A percentile compares a stretch with the other conserved stretches of the same genome.
Evolutionary conservation across 64 coral and sea anemone genomes (phyloP).

Genomic region (Astreopora myriophthalma): DNA sequence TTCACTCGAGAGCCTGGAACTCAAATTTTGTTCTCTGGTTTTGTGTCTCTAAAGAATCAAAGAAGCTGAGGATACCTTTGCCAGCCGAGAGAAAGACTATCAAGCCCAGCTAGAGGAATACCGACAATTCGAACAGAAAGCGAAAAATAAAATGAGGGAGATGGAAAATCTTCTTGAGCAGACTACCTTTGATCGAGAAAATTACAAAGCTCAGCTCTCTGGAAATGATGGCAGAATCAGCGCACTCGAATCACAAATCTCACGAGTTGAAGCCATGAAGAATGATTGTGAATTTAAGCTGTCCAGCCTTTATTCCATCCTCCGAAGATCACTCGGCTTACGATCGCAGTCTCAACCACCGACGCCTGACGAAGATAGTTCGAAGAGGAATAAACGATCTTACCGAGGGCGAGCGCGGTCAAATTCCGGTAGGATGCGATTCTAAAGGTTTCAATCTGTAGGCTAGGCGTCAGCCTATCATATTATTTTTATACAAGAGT

Average conservation of each 20-base stretch:
- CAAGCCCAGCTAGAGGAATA: slow-evolving; percentile 69
- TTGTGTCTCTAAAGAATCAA: slow-evolving; percentile 56
- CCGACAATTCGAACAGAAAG: slow-evolving; percentile 81
- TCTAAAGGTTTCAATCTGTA: background rate
- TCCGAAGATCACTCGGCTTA: slow-evolving; percentile 79
- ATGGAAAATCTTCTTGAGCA: slow-evolving; percentile 76
- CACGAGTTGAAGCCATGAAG: slow-evolving; percentile 70
- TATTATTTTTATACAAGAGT: too few species aligned
- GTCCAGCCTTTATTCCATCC: slow-evolving; percentile 73
- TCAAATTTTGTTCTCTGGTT: background rate
- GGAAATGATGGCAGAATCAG: slow-evolving; percentile 85
- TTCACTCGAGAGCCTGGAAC: background rate
- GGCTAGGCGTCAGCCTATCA: too few species aligned
- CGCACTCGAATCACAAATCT: slow-evolving; percentile 83
- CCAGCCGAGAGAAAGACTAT: slow-evolving; percentile 81
- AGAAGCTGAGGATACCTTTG: slow-evolving; percentile 82
- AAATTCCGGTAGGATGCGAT: slow-evolving; percentile 18
- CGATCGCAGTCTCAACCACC: slow-evolving; percentile 34
- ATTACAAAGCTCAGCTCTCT: slow-evolving; percentile 91
- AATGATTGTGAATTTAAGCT: slow-evolving; percentile 80
- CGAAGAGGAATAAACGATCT: slow-evolving; percentile 67
- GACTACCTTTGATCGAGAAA: slow-evolving; percentile 88
- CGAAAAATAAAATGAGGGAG: slow-evolving; percentile 75
- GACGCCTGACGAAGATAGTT: slow-evolving; percentile 44
- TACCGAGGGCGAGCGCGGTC: slow-evolving; percentile 62